These are phyloP conservation scores for Nicator chloris DNA, from an alignment of 2,113 vertebrate species.

Conservation along the genomic window DNA sequence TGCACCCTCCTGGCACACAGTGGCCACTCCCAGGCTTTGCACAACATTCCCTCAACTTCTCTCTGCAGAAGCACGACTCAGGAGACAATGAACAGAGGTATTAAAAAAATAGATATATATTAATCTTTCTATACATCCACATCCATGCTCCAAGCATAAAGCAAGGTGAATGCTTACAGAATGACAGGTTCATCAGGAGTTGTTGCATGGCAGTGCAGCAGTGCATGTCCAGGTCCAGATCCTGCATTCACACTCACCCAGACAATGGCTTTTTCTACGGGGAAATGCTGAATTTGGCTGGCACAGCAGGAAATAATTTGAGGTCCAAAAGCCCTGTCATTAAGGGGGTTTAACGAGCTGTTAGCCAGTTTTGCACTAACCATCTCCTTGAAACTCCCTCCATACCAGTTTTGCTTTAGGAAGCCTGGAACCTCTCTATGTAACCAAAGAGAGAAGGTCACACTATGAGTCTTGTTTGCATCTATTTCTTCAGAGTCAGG, in stretches of 20 bases:
- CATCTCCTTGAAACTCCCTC: neutral
- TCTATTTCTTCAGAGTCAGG: neutral
- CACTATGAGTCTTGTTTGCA: neutral
- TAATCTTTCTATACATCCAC: neutral
- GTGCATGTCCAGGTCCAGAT: neutral
- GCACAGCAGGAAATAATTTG: neutral
- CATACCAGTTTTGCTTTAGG: neutral
- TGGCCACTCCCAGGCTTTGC: neutral
- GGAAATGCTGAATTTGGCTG: neutral
- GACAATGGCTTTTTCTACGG: neutral
- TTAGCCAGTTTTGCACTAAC: neutral
- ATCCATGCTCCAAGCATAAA: neutral
- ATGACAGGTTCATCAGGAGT: neutral
- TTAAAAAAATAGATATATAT: neutral
- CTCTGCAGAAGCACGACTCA: neutral
- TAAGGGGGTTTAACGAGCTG: neutral
- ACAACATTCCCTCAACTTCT: neutral
- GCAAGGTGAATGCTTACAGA: neutral
- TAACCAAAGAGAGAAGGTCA: neutral
- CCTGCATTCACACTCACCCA: fast-evolving
- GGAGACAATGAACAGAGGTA: neutral
- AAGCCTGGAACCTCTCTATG: neutral
- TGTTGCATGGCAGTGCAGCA: neutral
- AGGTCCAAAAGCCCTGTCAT: neutral
- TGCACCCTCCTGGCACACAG: neutral